Evolutionary conservation across 2,113 vertebrate genomes (phyloP), one percentile per base, ranked within the genome.

Genomic region (Neogobius melanostomus): DNA sequence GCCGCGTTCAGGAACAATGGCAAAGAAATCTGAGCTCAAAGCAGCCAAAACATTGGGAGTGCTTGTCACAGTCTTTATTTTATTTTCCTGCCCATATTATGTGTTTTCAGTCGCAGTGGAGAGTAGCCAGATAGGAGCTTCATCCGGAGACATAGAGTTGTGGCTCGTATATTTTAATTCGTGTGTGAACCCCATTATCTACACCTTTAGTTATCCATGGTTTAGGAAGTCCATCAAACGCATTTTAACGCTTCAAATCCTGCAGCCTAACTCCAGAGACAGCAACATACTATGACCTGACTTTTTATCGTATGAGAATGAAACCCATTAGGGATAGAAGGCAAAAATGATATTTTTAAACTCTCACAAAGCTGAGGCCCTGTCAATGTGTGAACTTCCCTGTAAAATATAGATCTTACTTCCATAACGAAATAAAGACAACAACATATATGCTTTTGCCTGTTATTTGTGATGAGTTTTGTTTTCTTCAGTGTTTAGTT

Each of bases 41-140:
- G 81, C 84, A 45, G 75, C 78, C 11, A 69, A 21, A 45, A 86
- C 68, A 16, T 64, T 85, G 0, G 75, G 84, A 10, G 15, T 86
- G 12, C 12, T 86, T 7, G 1, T 83, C 0, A 8, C n/a, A 9
- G 68, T 69, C 6, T 86, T 79, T 66, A 8, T 83, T 0, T 2
- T 69, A 0, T 83, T 75, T 1, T 6, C 63, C 5, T 74, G 46
- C 10, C 78, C 78, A 1, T 83, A 69, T 72, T 83, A 42, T 59
- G 77, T 49, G 1, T 5, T 36, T 0, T 7, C 15, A 8, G 7
- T 81, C 0, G 2, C 15, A 6, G 64, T 48, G 8, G 0, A 66
- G 0, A 11, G 16, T 0, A 11, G 0, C 0, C 9, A 51, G 0
- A 0, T 43, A 0, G 59, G 10, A 9, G 7, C 16, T 7, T 66